Percentiles rank a stretch among this genome's conserved stretches.
Conservation (phyloP, 2,797 vertebrate genomes). For the Danio aesculapii region DNA sequence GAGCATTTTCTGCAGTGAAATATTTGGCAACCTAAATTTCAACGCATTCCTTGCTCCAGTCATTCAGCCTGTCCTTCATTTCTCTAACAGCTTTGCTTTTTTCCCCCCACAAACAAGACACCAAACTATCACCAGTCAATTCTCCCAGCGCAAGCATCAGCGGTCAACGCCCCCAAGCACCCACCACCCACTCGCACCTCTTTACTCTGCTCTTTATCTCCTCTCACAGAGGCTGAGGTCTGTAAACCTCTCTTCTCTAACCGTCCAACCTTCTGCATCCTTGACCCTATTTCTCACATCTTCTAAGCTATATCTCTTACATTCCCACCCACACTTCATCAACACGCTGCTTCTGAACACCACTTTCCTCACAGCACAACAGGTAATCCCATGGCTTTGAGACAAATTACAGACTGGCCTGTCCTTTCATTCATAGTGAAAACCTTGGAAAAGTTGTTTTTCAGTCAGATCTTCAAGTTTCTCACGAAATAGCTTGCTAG, state of each 20-base stretch:
- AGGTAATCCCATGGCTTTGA: conserved; percentile 5
- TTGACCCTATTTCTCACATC: conserved; percentile 12
- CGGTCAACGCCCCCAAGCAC: neutral
- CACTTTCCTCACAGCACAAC: neutral
- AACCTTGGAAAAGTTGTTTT: neutral
- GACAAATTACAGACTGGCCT: conserved; percentile 5
- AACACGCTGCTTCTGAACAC: neutral
- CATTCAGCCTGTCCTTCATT: neutral
- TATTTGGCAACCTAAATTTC: too few species aligned
- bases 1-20: too few species aligned
- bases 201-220: conserved; percentile 8
- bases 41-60: neutral
- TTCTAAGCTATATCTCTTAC: neutral
- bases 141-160: neutral
- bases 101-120: neutral
- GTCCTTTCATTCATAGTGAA: neutral
- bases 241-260: conserved; percentile 7
- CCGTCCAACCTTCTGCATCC: conserved; percentile 2
- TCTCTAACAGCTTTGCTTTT: neutral
- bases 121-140: conserved; percentile 9
- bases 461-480: too few species aligned
- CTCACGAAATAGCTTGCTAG: too few species aligned
- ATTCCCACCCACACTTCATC: neutral
- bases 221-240: neutral
- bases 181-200: neutral